Conservation (phyloP, 2,113 vertebrate genomes). For the Gymnorhina tibicen region DNA sequence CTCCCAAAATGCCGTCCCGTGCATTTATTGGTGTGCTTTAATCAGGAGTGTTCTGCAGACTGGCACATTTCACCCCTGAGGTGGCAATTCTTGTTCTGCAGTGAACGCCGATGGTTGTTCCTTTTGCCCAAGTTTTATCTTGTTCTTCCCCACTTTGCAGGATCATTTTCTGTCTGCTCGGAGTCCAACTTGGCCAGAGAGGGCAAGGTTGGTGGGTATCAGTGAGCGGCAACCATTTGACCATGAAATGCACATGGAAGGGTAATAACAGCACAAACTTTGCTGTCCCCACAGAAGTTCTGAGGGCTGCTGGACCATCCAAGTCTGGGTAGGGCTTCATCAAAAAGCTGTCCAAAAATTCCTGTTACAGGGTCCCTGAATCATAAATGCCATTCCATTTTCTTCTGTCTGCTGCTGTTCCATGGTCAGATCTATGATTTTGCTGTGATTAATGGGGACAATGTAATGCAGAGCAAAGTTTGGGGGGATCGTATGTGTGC, state of each 20-base stretch:
- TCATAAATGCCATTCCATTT: background rate
- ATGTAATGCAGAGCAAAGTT: background rate
- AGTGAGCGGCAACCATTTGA: background rate
- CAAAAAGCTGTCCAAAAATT: background rate
- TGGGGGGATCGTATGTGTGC: rapidly evolving
- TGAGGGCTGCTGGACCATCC: background rate
- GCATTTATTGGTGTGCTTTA: rapidly evolving
- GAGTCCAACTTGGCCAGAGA: background rate
- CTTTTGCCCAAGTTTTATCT: background rate
- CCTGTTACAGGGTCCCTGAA: background rate
- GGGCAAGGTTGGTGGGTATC: rapidly evolving
- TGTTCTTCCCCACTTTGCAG: rapidly evolving
- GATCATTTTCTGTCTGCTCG: background rate
- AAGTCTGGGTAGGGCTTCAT: background rate
- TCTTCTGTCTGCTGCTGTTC: background rate
- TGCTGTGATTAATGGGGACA: background rate
- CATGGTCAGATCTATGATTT: background rate
- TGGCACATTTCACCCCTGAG: background rate
- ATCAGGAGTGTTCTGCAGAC: rapidly evolving
- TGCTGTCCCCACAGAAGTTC: background rate
- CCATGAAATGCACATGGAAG: rapidly evolving
- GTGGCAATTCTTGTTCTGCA: background rate
- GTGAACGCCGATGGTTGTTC: rapidly evolving
- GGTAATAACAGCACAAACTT: background rate
- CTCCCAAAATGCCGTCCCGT: rapidly evolving